Evolutionary conservation across 2,113 vertebrate species (phyloP), one percentile per base, ranked within the genome.

Genomic region (Chionomys nivalis): DNA sequence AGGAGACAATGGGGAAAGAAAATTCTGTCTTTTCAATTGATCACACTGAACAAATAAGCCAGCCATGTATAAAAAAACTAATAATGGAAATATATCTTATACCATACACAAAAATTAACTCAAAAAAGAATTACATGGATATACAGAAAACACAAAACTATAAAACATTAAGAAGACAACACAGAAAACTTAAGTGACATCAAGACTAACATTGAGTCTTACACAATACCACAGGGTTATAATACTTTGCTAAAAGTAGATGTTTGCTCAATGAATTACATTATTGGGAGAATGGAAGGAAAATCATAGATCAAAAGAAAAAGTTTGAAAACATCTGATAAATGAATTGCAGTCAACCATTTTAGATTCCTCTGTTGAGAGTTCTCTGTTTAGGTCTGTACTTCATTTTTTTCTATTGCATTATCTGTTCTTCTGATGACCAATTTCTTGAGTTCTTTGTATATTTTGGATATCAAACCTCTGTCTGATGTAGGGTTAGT

Each of bases 211-310:
- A 39, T 52, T 55, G 31, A 75, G 13, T 63, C 75, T 86, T 81
- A 89, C 42, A 39, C 0, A n/a, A 44, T 21, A 89, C 16, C 52
- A 85, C 85, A 75, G 12, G 2, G 68, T 8, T 7, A 47, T 78
- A 42, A 66, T 42, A 55, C 55, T 93, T 77, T 73, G 52, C 16
- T 92, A 85, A 95, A 89, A 65, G 75, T 86, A 72, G 47, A 68
- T 19, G 39, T 65, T 52, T 82, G 8, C 72, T 68, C 36, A 31
- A 24, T 75, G 28, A 85, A 68, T 94, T 13, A 55, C 13, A 78
- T 2, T 78, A 11, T 28, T 39, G 89, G 63, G 39, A 75, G 49
- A 93, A 44, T n/a, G 2, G 58, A 49, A 91, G 75, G 36, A 28
- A 95, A 58, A 14, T 55, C 13, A 93, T 33, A 55, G 17, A 42